A percentile compares a stretch with the other conserved stretches of the same genome.
phyloP scores from a whole-genome alignment of 2,888 invertebrate genomes.

The Eupithecia subfuscata region DNA sequence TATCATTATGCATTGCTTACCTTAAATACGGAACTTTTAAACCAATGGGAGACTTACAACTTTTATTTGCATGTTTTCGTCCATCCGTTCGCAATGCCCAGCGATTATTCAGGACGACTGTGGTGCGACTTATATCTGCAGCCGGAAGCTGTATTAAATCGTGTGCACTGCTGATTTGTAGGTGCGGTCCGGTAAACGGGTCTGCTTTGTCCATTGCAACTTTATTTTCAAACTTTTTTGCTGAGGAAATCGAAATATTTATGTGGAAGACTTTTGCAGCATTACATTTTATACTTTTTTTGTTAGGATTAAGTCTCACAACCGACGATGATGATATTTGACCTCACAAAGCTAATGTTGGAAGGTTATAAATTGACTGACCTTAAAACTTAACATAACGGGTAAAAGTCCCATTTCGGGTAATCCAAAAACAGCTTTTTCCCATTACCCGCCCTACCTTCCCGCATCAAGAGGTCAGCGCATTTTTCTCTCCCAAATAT shows the following conservation, averaged over 20 bases:
- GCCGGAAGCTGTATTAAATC: constrained; percentile 68
- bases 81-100: constrained; percentile 45
- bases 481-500: constrained; percentile 38
- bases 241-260: not conserved
- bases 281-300: not conserved
- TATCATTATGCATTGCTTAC: not conserved
- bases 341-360: not conserved
- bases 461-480: constrained; percentile 34
- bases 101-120: constrained; percentile 60
- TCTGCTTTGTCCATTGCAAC: constrained; percentile 20
- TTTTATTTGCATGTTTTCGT: constrained; percentile 43
- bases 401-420: constrained; percentile 13
- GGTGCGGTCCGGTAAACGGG: constrained; percentile 26
- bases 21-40: constrained; percentile 7
- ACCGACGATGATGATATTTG: not conserved
- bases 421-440: constrained; percentile 30
- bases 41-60: not conserved
- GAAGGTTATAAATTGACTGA: not conserved
- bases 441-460: constrained; percentile 22
- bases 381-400: constrained; percentile 14
- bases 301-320: not conserved
- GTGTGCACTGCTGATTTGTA: constrained; percentile 54
- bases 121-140: constrained; percentile 62
- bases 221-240: constrained; percentile 7
- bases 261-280: not conserved